These are phyloP conservation scores for Stenolophus ochropezus DNA, from an alignment of 2,888 invertebrate genomes.

Conservation along the genomic window DNA sequence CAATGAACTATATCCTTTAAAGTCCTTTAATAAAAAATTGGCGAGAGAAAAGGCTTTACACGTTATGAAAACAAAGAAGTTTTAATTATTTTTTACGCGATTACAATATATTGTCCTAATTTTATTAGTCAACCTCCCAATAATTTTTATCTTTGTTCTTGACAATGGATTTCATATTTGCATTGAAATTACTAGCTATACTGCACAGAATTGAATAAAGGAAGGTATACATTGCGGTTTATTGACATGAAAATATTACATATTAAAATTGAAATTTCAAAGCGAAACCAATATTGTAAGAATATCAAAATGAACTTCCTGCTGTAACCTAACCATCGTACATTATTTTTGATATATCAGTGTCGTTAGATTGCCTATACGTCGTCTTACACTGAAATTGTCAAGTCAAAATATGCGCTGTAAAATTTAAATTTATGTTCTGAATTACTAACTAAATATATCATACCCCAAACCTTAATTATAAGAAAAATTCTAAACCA, in stretches of 20 bases:
- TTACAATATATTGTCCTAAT: constrained; percentile 5
- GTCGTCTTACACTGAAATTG: too few species aligned
- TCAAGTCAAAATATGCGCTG: too few species aligned
- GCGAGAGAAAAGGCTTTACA: constrained; percentile 9
- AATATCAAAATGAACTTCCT: background rate
- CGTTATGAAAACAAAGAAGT: constrained; percentile 6
- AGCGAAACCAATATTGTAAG: background rate
- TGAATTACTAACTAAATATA: too few species aligned
- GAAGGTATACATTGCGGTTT: background rate
- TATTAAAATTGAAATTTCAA: background rate
- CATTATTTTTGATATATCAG: too few species aligned
- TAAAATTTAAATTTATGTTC: too few species aligned
- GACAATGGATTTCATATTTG: background rate
- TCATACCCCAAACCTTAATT: too few species aligned
- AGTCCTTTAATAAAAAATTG: constrained; percentile 15
- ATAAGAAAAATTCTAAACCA: too few species aligned
- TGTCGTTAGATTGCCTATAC: too few species aligned
- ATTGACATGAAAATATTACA: background rate
- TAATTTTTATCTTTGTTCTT: background rate
- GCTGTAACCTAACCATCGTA: background rate
- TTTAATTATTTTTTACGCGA: constrained; percentile 22
- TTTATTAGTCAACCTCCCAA: background rate
- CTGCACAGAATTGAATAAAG: background rate
- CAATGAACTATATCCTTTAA: constrained; percentile 17
- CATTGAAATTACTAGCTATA: background rate